Evolutionary conservation across 1,140 invertebrate genomes (phyloP).

Genomic region (Psix sp.): DNA sequence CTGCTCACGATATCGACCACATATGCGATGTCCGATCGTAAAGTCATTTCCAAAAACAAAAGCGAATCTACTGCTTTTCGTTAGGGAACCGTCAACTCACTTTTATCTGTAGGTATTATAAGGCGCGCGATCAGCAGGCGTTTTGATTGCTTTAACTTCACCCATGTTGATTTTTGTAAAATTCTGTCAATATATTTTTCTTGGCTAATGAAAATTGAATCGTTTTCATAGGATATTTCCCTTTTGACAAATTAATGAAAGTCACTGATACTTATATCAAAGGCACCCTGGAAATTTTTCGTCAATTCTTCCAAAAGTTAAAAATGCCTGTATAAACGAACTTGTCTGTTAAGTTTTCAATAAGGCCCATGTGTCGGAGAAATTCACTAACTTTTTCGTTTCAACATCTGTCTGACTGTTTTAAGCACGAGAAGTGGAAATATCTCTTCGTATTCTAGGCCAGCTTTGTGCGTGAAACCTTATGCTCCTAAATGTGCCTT

Average conservation of each 20-base stretch:
- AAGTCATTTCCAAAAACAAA: conserved; percentile 66
- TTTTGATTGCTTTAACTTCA: conserved; percentile 29
- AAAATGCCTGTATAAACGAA: conserved; percentile 23
- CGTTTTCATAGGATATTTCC: conserved; percentile 52
- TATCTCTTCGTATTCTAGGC: conserved; percentile 36
- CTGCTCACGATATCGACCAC: conserved; percentile 65
- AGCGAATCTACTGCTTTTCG: conserved; percentile 68
- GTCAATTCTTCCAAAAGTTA: conserved; percentile 11
- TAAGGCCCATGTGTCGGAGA: conserved; percentile 28
- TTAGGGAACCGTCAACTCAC: conserved; percentile 59
- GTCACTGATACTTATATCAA: conserved; percentile 23
- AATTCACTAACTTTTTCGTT: conserved; percentile 39
- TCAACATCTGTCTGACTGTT: conserved; percentile 39
- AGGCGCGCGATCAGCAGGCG: conserved; percentile 32
- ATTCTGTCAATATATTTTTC: conserved; percentile 28
- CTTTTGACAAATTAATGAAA: conserved; percentile 61
- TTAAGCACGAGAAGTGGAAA: conserved; percentile 46
- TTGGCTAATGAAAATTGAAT: conserved; percentile 44
- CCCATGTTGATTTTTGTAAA: conserved; percentile 25
- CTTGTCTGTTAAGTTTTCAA: conserved; percentile 27
- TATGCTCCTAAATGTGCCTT: conserved; percentile 65
- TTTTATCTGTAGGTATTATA: background rate
- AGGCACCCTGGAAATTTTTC: conserved; percentile 7
- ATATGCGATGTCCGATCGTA: conserved; percentile 72
- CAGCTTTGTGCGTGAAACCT: conserved; percentile 31